A percentile compares a stretch with the other conserved stretches of the same genome.
phyloP scores from a whole-genome alignment of 53 echinoderm and acorn worm species.

The Echinarachnius parma region DNA sequence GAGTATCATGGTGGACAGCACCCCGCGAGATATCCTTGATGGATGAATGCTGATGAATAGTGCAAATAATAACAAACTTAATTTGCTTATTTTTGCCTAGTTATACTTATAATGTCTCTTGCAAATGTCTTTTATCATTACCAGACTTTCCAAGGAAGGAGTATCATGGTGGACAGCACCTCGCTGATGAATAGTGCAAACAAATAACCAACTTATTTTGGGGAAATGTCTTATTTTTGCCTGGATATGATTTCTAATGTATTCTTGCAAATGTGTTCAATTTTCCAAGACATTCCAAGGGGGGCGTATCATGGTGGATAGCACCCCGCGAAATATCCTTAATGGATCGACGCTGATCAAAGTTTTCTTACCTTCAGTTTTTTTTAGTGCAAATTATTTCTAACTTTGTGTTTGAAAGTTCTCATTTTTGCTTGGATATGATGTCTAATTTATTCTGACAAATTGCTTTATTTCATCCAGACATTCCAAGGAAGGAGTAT shows the following conservation, averaged over 20 bases:
- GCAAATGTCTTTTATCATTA: no score
- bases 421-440: neutral
- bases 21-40: slow-evolving; percentile 71
- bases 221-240: no score
- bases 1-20: slow-evolving; percentile 77
- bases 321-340: slow-evolving; percentile 80
- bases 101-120: no score
- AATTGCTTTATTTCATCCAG: slow-evolving; percentile 36
- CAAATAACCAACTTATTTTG: no score
- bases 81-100: no score
- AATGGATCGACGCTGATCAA: no score
- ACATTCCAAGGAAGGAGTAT: slow-evolving; percentile 89
- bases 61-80: no score
- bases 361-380: no score
- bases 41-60: no score
- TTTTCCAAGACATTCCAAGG: slow-evolving; percentile 95
- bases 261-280: no score
- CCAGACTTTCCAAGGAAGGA: slow-evolving; percentile 90
- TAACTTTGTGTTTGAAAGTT: neutral
- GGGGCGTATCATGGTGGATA: slow-evolving; percentile 70
- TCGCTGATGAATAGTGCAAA: no score
- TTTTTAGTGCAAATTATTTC: neutral
- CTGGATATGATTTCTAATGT: no score
- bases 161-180: slow-evolving; percentile 80
- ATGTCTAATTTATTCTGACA: neutral